Conservation (phyloP, 2,888 invertebrate species). For the Rhagonycha fulva region DNA sequence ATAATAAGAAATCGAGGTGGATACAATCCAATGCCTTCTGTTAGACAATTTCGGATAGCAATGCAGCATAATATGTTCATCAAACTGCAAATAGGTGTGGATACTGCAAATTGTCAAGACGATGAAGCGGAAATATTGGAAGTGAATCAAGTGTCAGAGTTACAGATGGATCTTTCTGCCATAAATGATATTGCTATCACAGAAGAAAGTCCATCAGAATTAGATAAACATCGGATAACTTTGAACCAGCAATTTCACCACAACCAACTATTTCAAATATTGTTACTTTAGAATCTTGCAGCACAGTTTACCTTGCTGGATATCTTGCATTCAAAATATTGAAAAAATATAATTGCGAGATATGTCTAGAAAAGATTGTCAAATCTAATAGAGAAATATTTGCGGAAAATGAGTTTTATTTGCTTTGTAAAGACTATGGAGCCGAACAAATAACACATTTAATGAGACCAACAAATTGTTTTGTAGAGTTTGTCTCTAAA, state of each 20-base stretch:
- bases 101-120: slow-evolving; percentile 27
- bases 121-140: slow-evolving; percentile 13
- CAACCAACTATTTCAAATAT: too few species aligned
- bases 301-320: too few species aligned
- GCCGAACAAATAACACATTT: not conserved
- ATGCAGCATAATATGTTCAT: slow-evolving; percentile 32
- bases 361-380: not conserved
- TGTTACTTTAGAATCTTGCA: too few species aligned
- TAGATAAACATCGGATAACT: too few species aligned
- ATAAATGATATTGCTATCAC: too few species aligned
- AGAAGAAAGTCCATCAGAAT: too few species aligned
- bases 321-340: too few species aligned
- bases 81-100: slow-evolving; percentile 13
- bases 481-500: not conserved
- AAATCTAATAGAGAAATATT: not conserved
- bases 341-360: too few species aligned
- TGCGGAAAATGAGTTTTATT: not conserved
- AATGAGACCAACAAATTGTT: not conserved
- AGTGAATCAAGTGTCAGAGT: not conserved
- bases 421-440: not conserved
- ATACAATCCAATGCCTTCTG: too few species aligned
- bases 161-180: not conserved
- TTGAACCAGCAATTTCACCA: too few species aligned
- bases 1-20: too few species aligned
- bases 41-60: too few species aligned